Evolutionary conservation across 2,888 invertebrate species (phyloP).

Genomic region (Polyommatus icarus): DNA sequence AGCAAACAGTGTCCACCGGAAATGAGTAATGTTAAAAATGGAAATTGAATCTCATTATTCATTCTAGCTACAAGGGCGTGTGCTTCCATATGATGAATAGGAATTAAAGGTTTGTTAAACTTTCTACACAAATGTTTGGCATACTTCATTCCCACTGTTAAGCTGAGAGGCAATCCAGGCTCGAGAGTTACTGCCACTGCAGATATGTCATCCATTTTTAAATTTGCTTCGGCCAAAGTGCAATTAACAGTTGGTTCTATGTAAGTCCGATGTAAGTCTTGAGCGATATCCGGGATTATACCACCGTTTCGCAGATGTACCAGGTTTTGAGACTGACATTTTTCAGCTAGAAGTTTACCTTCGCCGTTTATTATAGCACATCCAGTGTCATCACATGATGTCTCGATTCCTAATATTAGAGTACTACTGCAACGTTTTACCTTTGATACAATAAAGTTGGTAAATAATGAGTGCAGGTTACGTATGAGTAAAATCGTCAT

Average conservation of each 20-base stretch:
- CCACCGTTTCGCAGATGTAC: constrained; percentile 90
- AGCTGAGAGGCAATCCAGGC: constrained; percentile 90
- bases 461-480: neutral
- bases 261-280: constrained; percentile 88
- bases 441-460: constrained; percentile 6
- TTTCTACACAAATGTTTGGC: constrained; percentile 87
- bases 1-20: constrained; percentile 97
- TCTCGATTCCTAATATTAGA: constrained; percentile 94
- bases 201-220: constrained; percentile 85
- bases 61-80: constrained; percentile 96
- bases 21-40: constrained; percentile 92
- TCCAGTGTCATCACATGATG: constrained; percentile 98
- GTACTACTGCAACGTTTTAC: constrained; percentile 30
- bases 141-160: constrained; percentile 90
- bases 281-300: constrained; percentile 94
- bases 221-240: constrained; percentile 82
- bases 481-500: constrained; percentile 22
- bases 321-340: constrained; percentile 88
- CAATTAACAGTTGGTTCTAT: constrained; percentile 87
- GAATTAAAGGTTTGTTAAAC: constrained; percentile 91
- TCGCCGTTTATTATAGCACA: constrained; percentile 90
- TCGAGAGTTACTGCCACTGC: constrained; percentile 94
- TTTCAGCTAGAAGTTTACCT: constrained; percentile 90
- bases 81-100: constrained; percentile 99
- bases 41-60: constrained; percentile 86